Evolutionary conservation across 2,113 vertebrate species (phyloP).

Genomic region (Cygnus atratus): DNA sequence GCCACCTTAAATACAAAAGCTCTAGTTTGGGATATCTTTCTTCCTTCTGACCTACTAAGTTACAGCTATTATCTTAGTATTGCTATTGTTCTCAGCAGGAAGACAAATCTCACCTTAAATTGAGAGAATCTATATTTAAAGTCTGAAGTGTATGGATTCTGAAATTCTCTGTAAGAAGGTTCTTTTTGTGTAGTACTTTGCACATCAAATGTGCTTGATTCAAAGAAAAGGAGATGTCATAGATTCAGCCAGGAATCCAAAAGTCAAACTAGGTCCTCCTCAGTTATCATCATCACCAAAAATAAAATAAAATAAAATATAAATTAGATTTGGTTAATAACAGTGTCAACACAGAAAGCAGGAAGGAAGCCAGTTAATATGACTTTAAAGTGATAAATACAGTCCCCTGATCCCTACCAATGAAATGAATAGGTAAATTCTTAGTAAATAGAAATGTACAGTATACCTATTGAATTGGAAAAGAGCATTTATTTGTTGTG

Average conservation of each 20-base stretch:
- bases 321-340: not conserved
- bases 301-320: not conserved
- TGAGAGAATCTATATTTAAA: not conserved
- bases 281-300: not conserved
- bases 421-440: not conserved
- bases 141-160: not conserved
- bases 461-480: not conserved
- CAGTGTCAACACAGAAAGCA: not conserved
- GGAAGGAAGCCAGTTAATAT: not conserved
- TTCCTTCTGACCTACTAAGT: not conserved
- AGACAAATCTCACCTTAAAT: not conserved
- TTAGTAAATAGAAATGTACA: not conserved
- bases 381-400: not conserved
- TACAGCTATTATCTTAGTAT: not conserved
- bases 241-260: not conserved
- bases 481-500: not conserved
- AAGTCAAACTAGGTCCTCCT: not conserved
- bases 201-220: not conserved
- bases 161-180: not conserved
- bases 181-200: not conserved
- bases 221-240: not conserved
- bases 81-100: not conserved
- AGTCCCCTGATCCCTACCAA: not conserved
- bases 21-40: not conserved
- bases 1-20: not conserved